Evolutionary conservation across 1,140 invertebrate genomes (phyloP).

Genomic region (Archegozetes longisetosus): DNA sequence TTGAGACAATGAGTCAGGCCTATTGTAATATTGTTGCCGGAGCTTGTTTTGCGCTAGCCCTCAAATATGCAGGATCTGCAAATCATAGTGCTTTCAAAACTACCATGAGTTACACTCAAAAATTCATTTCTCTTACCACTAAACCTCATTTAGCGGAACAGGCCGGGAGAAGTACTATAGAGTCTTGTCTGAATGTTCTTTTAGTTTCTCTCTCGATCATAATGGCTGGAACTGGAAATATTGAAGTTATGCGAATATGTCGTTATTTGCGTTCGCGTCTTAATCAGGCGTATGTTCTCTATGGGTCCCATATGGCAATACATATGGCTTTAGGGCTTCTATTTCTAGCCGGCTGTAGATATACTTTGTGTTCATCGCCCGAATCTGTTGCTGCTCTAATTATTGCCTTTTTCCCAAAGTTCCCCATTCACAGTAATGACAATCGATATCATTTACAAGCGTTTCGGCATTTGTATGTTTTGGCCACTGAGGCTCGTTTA

Average conservation of each 20-base stretch:
- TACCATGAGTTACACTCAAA: slow-evolving; percentile 31
- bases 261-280: slow-evolving; percentile 55
- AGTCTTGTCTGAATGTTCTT: slow-evolving; percentile 69
- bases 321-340: slow-evolving; percentile 82
- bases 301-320: slow-evolving; percentile 82
- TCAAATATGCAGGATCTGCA: slow-evolving; percentile 83
- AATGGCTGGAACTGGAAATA: slow-evolving; percentile 81
- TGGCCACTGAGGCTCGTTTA: slow-evolving; percentile 73
- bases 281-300: slow-evolving; percentile 44
- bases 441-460: slow-evolving; percentile 93
- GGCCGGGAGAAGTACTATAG: slow-evolving; percentile 72
- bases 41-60: slow-evolving; percentile 77
- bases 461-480: slow-evolving; percentile 80
- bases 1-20: slow-evolving; percentile 90
- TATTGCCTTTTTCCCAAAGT: slow-evolving; percentile 88
- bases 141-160: slow-evolving; percentile 47
- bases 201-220: slow-evolving; percentile 66
- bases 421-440: slow-evolving; percentile 86
- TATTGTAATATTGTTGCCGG: slow-evolving; percentile 91
- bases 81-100: slow-evolving; percentile 61
- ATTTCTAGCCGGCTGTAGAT: slow-evolving; percentile 71
- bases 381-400: slow-evolving; percentile 70
- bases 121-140: slow-evolving; percentile 14
- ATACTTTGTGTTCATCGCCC: slow-evolving; percentile 64
- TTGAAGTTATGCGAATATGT: slow-evolving; percentile 67